Percentiles rank a stretch among this genome's conserved stretches.
Evolutionary conservation across 2,888 invertebrate species (phyloP).

Genomic region (Drosophila pegasa): DNA sequence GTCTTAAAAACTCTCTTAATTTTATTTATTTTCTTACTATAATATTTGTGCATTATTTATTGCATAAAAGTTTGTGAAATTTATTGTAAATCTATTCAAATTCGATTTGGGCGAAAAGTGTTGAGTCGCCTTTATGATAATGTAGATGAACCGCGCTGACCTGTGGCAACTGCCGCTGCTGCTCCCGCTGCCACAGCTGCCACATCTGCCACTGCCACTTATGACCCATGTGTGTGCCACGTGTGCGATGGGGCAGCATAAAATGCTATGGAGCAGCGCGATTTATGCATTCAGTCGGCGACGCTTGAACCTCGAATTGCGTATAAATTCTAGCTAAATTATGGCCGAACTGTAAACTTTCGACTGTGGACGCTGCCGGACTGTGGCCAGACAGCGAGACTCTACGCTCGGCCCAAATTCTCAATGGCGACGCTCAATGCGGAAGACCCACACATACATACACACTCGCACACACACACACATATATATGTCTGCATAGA

Average conservation of each 20-base stretch:
- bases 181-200: neutral
- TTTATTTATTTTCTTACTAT: no score
- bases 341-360: slow-evolving; percentile 42
- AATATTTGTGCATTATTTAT: neutral
- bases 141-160: slow-evolving; percentile 13
- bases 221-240: slow-evolving; percentile 25
- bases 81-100: slow-evolving; percentile 3
- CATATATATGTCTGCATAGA: neutral
- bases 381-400: slow-evolving; percentile 62
- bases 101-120: neutral
- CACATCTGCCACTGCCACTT: slow-evolving; percentile 15
- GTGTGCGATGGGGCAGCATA: slow-evolving; percentile 46
- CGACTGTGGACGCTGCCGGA: neutral
- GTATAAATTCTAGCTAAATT: slow-evolving; percentile 68
- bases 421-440: slow-evolving; percentile 68
- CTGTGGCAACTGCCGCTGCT: slow-evolving; percentile 10
- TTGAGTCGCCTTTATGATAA: neutral
- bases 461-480: neutral
- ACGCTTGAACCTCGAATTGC: slow-evolving; percentile 38
- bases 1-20: neutral
- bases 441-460: slow-evolving; percentile 20
- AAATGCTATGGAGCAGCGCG: slow-evolving; percentile 29
- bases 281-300: slow-evolving; percentile 45
- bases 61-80: neutral
- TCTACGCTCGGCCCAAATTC: slow-evolving; percentile 74